Evolutionary conservation across 2,888 invertebrate species (phyloP).

Genomic region (Lithodes maja): DNA sequence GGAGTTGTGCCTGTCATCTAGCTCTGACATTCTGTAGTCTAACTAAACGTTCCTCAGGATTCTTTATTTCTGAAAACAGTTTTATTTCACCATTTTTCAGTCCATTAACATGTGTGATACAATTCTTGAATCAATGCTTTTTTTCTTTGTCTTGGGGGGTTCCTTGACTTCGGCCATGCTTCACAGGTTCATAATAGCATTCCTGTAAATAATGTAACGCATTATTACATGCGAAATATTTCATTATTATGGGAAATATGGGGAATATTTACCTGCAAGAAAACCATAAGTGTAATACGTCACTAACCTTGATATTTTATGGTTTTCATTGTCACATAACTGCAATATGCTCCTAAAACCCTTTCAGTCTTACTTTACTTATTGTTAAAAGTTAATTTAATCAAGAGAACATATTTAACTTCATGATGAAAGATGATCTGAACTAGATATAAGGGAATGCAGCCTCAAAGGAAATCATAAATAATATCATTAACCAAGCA

Average conservation of each 20-base stretch:
- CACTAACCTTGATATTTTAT: not conserved
- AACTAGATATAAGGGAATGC: not conserved
- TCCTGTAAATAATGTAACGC: not conserved
- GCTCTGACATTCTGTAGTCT: not conserved
- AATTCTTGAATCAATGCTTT: not conserved
- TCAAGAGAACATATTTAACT: not conserved
- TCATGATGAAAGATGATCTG: not conserved
- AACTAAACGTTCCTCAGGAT: not conserved
- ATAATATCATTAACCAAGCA: not conserved
- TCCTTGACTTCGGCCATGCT: not conserved
- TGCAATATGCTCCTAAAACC: not conserved
- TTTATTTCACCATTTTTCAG: not conserved
- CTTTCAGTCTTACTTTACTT: not conserved
- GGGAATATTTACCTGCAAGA: not conserved
- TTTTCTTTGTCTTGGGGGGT: not conserved
- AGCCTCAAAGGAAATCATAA: not conserved
- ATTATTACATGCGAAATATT: not conserved
- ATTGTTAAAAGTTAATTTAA: not conserved
- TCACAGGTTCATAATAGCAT: not conserved
- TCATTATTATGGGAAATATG: not conserved
- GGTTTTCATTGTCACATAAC: not conserved
- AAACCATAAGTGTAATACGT: not conserved
- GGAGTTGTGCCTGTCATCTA: not conserved
- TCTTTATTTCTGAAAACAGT: not conserved
- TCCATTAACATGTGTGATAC: not conserved